A percentile compares a stretch with the other conserved stretches of the same genome.
Conservation (phyloP, 2,797 vertebrate genomes). For the Neoniphon sammara region DNA sequence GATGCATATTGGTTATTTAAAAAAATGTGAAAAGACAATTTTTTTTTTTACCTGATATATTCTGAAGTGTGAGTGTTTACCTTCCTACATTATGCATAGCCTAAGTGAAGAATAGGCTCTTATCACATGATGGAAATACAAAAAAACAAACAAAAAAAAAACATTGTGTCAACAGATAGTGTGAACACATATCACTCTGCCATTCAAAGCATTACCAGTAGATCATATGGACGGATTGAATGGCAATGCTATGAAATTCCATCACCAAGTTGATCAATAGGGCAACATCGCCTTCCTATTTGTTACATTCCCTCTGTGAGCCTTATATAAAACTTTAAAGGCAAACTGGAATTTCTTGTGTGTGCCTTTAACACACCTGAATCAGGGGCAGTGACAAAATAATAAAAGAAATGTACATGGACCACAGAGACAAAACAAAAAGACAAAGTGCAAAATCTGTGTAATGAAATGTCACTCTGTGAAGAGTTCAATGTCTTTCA, state of each 20-base stretch:
- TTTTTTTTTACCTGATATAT: constrained; percentile 33
- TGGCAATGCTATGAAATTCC: constrained; percentile 53
- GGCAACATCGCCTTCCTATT: constrained; percentile 28
- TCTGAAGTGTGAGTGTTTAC: constrained; percentile 58
- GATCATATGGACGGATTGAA: constrained; percentile 72
- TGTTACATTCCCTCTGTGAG: constrained; percentile 66
- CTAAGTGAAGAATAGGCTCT: constrained; percentile 56
- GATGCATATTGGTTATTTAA: constrained; percentile 45
- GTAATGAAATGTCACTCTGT: constrained; percentile 67
- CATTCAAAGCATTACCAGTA: constrained; percentile 62
- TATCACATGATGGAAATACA: constrained; percentile 42
- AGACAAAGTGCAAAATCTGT: constrained; percentile 81
- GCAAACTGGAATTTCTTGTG: constrained; percentile 65
- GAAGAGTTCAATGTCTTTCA: constrained; percentile 61
- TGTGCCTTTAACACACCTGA: constrained; percentile 67
- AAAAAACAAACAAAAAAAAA: constrained; percentile 43
- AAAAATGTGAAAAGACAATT: constrained; percentile 21
- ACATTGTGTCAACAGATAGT: constrained; percentile 39
- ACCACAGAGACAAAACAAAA: constrained; percentile 70
- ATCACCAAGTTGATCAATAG: constrained; percentile 27
- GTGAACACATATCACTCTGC: constrained; percentile 52
- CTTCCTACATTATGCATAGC: constrained; percentile 71
- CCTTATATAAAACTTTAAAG: constrained; percentile 57
- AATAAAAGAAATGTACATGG: constrained; percentile 70
- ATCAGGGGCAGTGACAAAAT: constrained; percentile 55